phyloP scores from a whole-genome alignment of 2,888 invertebrate species.

The Campopleginae sp. region DNA sequence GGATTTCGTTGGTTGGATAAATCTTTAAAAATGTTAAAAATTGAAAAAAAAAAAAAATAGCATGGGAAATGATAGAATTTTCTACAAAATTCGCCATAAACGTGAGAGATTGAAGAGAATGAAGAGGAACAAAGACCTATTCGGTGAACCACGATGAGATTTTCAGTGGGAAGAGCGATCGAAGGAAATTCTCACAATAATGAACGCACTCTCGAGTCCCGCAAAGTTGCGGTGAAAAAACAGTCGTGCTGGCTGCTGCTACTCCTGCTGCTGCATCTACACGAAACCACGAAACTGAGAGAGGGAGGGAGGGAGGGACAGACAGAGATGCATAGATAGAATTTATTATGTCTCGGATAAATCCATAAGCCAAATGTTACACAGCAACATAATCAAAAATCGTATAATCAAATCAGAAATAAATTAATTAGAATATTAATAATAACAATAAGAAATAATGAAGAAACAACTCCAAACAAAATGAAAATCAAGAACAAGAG shows the following conservation, averaged over 20 bases:
- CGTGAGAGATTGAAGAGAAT: neutral
- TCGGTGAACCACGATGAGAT: neutral
- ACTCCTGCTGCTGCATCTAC: slow-evolving; percentile 1
- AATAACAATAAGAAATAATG: too few species aligned
- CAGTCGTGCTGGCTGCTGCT: slow-evolving; percentile 14
- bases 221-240: slow-evolving; percentile 64
- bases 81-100: neutral
- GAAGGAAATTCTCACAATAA: slow-evolving; percentile 77
- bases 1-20: neutral
- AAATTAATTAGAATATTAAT: too few species aligned
- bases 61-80: neutral
- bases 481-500: too few species aligned
- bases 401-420: too few species aligned
- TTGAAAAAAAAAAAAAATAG: neutral
- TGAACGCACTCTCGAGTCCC: slow-evolving; percentile 45
- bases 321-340: neutral
- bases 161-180: slow-evolving; percentile 72
- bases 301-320: neutral
- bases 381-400: too few species aligned
- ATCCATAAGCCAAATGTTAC: too few species aligned
- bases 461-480: too few species aligned
- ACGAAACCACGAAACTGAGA: slow-evolving; percentile 19
- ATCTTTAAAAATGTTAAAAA: neutral
- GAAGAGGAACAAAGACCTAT: neutral
- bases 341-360: too few species aligned